A percentile compares a stretch with the other conserved stretches of the same genome.
Conservation (phyloP, 2,888 invertebrate species). For the Protodeltote pygarga region DNA sequence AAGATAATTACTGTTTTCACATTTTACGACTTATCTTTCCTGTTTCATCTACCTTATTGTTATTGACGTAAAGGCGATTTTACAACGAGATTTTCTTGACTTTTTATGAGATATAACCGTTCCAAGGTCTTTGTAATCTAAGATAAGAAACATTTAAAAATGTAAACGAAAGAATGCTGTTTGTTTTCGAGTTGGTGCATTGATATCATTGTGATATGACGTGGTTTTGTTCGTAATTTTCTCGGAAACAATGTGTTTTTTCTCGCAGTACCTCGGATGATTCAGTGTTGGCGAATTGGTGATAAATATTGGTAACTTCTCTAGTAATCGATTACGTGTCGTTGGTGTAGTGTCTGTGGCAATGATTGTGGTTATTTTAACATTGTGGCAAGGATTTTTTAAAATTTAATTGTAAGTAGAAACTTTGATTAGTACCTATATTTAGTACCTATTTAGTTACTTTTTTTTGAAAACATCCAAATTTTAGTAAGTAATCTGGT, state of each 20-base stretch:
- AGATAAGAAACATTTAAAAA: conserved; percentile 45
- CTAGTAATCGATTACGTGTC: conserved; percentile 17
- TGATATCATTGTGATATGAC: conserved; percentile 25
- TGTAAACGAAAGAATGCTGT: conserved; percentile 28
- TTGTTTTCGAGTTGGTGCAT: conserved; percentile 26
- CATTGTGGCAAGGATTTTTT: not conserved
- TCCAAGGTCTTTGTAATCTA: conserved; percentile 45
- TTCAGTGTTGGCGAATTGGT: conserved; percentile 15
- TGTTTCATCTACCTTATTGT: not conserved
- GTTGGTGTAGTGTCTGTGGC: not conserved
- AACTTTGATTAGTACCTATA: not conserved
- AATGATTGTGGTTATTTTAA: not conserved
- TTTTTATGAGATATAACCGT: conserved; percentile 31
- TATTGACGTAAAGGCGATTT: not conserved
- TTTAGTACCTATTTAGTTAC: no score
- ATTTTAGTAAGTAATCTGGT: no score
- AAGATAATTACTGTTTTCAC: conserved; percentile 11
- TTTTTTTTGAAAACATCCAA: no score
- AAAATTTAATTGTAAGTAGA: conserved; percentile 24
- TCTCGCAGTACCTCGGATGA: conserved; percentile 22
- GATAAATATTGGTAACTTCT: conserved; percentile 16
- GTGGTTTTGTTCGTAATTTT: conserved; percentile 32
- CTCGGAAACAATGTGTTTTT: conserved; percentile 37
- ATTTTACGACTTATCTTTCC: not conserved
- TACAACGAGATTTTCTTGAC: not conserved